A percentile compares a stretch with the other conserved stretches of the same genome.
phyloP scores from a whole-genome alignment of 2,113 vertebrate genomes.

The Cephalopholis sonnerati region DNA sequence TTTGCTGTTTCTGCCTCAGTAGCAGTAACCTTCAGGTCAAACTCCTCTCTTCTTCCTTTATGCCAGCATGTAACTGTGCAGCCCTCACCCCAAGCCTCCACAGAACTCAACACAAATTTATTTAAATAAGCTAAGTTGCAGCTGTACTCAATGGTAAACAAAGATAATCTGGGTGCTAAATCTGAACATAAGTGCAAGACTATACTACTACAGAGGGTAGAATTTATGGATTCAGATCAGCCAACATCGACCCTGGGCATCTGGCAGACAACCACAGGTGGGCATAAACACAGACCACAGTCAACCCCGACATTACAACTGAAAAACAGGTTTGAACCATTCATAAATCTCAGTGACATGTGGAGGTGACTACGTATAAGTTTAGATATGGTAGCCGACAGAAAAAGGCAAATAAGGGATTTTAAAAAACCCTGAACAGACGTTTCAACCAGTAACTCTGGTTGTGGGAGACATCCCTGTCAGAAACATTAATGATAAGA shows the following conservation, averaged over 20 bases:
- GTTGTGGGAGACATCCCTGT: too few species aligned
- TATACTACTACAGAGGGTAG: background rate
- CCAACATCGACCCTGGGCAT: background rate
- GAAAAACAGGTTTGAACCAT: background rate
- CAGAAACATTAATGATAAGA: too few species aligned
- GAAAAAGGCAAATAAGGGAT: too few species aligned
- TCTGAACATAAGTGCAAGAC: background rate
- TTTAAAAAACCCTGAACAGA: too few species aligned
- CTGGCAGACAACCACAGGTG: background rate
- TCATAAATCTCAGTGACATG: background rate
- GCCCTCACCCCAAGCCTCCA: constrained; percentile 3
- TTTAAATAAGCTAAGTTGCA: background rate
- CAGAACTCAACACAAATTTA: background rate
- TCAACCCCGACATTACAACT: background rate
- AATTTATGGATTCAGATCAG: background rate
- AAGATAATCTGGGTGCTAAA: background rate
- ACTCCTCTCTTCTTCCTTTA: constrained; percentile 8
- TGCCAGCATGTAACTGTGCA: background rate
- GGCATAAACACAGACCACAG: background rate
- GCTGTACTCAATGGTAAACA: background rate
- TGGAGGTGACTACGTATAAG: background rate
- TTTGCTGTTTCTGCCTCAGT: constrained; percentile 28
- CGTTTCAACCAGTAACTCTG: too few species aligned
- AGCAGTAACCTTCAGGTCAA: constrained; percentile 31
- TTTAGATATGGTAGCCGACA: too few species aligned